Base-by-base conservation (phyloP, 53 echinoderm and acorn worm genomes). In the Mesocentrotus franciscanus region DNA sequence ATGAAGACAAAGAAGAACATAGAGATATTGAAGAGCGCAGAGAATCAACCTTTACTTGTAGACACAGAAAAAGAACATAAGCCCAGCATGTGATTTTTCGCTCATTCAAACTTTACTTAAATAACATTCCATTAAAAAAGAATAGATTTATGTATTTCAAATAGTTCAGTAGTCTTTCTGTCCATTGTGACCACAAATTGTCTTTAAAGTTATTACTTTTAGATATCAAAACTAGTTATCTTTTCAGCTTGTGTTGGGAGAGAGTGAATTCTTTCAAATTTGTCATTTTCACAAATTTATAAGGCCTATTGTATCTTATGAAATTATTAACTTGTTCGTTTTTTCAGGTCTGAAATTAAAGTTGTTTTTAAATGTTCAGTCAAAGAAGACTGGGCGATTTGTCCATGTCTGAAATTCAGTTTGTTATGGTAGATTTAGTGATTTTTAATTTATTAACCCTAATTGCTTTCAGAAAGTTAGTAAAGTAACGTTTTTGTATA, bases 31-130 rank as follows among this genome's bases (percentile, higher is more conserved):
- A 61, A 71, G 57, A 81, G 29, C 13, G 83, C 62, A 18, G 95
- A 94, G 56, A 85, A 68, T 85, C 68, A 85, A 64, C 95, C 95
- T 11, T 85, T 94, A 29, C 30, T 94, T 2, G 68, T 85, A 18
- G 95, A 94, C 12, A 64, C 71, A 1, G 95, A 85, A 15, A 61
- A 87, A 10, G 81, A n/a, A 13, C 9, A 27, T 24, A 93, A 60
- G 17, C 81, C 93, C 33, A 81, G 81, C 61, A 79, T 93, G 78
- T 93, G 93, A 93, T 57, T n/a, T 75, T 56, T 13, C 10, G 55
- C 55, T 56, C 27, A 4, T 87, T 58, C 13, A 29, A 27, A 11
- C 12, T 56, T 59, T 56, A 27, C 15, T 58, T 17, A 9, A 5
- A 18, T 81, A 18, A 3, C 8, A 81, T 20, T 42, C 0, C 30